Conservation (phyloP, 35 echinoderm and acorn worm species). For the Heliocidaris erythrogramma region DNA sequence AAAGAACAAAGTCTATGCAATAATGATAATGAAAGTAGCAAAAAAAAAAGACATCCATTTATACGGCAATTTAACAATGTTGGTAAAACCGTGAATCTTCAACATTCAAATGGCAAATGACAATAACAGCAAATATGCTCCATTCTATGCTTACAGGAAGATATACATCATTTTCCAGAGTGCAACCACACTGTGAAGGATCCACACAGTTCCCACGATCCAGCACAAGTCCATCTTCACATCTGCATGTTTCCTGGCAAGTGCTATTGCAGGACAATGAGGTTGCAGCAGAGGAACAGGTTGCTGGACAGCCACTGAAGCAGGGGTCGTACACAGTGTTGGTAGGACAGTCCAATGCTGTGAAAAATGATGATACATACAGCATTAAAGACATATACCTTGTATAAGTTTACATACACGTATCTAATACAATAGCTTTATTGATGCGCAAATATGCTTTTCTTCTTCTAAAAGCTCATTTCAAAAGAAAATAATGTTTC, state of each 20-base stretch:
- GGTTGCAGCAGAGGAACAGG: slow-evolving; percentile 56
- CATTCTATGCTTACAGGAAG: slow-evolving; percentile 37
- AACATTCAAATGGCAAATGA: not conserved
- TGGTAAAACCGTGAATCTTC: too few relatives aligned
- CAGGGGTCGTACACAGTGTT: slow-evolving; percentile 74
- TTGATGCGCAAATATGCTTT: too few relatives aligned
- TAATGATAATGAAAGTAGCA: too few relatives aligned
- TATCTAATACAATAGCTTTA: too few relatives aligned
- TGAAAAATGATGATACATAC: not conserved
- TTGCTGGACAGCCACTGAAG: slow-evolving; percentile 64
- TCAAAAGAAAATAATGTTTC: too few relatives aligned
- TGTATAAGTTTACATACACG: too few relatives aligned
- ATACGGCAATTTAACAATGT: too few relatives aligned
- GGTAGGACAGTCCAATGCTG: slow-evolving; percentile 70
- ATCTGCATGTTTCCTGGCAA: slow-evolving; percentile 80
- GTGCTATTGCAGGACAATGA: slow-evolving; percentile 41
- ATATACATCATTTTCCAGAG: slow-evolving; percentile 61
- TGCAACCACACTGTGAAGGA: slow-evolving; percentile 70
- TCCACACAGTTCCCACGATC: slow-evolving; percentile 71
- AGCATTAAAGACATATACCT: too few relatives aligned
- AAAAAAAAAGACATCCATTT: too few relatives aligned
- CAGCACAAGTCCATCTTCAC: slow-evolving; percentile 61
- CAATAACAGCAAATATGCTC: too few relatives aligned
- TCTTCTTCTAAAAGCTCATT: too few relatives aligned
- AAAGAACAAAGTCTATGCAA: too few relatives aligned